Conservation (phyloP, 2,888 invertebrate genomes). For the Fabriciana adippe region DNA sequence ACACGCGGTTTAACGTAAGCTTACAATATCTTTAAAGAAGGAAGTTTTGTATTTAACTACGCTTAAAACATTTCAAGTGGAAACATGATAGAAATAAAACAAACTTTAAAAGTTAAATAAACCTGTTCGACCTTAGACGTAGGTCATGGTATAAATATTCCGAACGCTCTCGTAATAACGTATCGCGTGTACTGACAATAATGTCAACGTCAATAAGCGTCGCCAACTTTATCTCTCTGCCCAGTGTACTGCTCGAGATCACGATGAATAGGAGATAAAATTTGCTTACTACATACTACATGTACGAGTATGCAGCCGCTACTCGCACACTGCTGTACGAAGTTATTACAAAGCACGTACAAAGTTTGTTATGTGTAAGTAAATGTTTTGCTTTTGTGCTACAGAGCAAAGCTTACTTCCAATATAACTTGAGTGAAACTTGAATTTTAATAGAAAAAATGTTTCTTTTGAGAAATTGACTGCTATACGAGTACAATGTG, state of each 20-base stretch:
- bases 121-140: background rate
- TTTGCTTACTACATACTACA: slow-evolving; percentile 5
- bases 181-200: background rate
- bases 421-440: slow-evolving; percentile 14
- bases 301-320: background rate
- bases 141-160: background rate
- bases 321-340: background rate
- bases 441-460: background rate
- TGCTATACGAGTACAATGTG: slow-evolving; percentile 22
- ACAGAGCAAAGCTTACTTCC: slow-evolving; percentile 9
- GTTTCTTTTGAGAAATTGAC: background rate
- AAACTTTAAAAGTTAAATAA: background rate
- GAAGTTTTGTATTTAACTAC: background rate
- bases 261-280: slow-evolving; percentile 9
- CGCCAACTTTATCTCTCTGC: slow-evolving; percentile 22
- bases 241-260: slow-evolving; percentile 18
- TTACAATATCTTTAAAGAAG: background rate
- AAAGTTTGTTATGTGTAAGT: slow-evolving; percentile 21
- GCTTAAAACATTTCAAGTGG: background rate
- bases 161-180: no score
- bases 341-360: slow-evolving; percentile 17
- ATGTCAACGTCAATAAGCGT: slow-evolving; percentile 6
- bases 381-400: slow-evolving; percentile 23
- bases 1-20: slow-evolving; percentile 11
- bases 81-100: background rate